Evolutionary conservation across 2,113 vertebrate species (phyloP).

Genomic region (Ceyx melanurus): DNA sequence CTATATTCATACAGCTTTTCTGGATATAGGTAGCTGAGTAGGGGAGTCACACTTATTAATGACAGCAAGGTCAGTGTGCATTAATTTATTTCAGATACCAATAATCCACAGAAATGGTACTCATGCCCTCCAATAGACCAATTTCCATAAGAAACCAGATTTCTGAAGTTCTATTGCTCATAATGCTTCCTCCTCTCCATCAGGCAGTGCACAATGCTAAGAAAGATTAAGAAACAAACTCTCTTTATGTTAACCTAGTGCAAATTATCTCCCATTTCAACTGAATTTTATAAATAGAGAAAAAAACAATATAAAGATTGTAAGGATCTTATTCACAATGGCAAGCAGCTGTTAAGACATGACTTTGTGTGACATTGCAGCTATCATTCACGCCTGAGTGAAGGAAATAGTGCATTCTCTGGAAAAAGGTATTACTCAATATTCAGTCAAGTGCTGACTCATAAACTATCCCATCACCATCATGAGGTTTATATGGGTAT

Average conservation of each 20-base stretch:
- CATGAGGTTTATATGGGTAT: background rate
- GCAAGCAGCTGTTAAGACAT: background rate
- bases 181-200: background rate
- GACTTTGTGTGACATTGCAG: background rate
- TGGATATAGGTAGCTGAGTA: background rate
- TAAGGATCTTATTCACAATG: background rate
- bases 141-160: background rate
- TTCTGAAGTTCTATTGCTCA: background rate
- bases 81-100: background rate
- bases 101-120: background rate
- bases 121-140: background rate
- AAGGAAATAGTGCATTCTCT: background rate
- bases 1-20: background rate
- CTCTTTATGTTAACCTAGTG: background rate
- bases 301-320: background rate
- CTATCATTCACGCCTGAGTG: background rate
- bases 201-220: background rate
- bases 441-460: background rate
- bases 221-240: background rate
- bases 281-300: background rate
- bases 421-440: background rate
- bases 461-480: background rate
- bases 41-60: background rate
- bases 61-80: background rate
- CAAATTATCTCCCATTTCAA: background rate